Evolutionary conservation across 2,113 vertebrate genomes (phyloP).

Genomic region (Madoqua kirkii): DNA sequence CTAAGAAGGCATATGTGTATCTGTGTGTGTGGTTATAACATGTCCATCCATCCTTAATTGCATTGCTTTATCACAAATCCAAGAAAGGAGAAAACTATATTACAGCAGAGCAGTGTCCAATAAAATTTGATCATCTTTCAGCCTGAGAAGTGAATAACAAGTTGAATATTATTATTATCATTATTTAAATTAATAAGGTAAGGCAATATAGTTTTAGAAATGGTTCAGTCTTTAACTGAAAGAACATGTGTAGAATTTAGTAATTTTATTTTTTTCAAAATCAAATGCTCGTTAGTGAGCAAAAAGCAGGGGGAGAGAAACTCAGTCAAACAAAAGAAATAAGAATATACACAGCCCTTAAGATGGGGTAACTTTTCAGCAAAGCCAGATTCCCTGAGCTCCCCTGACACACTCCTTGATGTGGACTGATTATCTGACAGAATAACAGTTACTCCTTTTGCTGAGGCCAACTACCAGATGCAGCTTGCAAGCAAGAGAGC

Average conservation of each 20-base stretch:
- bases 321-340: neutral
- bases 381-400: neutral
- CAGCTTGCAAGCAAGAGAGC: neutral
- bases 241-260: neutral
- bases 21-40: neutral
- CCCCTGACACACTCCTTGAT: neutral
- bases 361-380: neutral
- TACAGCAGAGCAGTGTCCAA: neutral
- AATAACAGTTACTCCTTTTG: neutral
- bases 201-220: neutral
- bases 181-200: neutral
- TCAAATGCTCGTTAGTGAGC: neutral
- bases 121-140: neutral
- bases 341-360: neutral
- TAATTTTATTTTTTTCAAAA: neutral
- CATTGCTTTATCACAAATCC: neutral
- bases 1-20: neutral
- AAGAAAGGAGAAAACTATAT: neutral
- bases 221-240: neutral
- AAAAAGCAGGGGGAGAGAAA: neutral
- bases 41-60: neutral
- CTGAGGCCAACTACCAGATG: neutral
- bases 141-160: neutral
- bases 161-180: neutral
- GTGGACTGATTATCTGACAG: neutral